Base-by-base conservation (phyloP, 2,888 invertebrate genomes). In the Drosophila anomalata region DNA sequence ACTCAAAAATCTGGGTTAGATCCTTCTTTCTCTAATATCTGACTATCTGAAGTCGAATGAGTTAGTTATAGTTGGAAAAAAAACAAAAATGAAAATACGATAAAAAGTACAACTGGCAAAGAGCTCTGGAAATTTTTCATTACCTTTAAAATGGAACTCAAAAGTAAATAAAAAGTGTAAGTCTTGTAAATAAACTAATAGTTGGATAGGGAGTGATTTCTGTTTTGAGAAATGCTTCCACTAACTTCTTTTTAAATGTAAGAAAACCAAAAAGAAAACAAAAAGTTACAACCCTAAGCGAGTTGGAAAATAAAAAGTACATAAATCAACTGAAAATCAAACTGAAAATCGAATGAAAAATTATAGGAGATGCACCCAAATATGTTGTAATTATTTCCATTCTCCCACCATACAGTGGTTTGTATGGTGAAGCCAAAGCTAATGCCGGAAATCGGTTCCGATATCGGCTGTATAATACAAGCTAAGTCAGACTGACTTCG, bases 361-460 rank as follows among this genome's bases (percentile, higher is more conserved):
- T 87, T 89, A 72, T 86, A 69, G 79, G 92, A 92, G 90, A 91
- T 90, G 91, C 85, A 85, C 91, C 91, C 91, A 91, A 89, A 90
- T 87, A 87, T 91, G 89, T 91, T 92, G 92, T 91, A 92, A 91
- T 89, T 90, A 91, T 90, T 90, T 91, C 90, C 90, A 89, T 89
- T 87, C 84, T 81, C 78, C 69, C 69, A 62, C 61, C 61, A 62
- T 63, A 9, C 22, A 36, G 73, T 75, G 47, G 65, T 51, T 71
- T 11, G 20, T 22, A 44, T 70, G 52, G 56, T 73, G 54, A 76
- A 77, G 75, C 73, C 77, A 73, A 70, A 73, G 83, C 88, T 82
- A 70, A 75, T 52, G 53, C 44, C 48, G 50, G 36, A 77, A 73
- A 76, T 79, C 47, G 50, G 63, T 77, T 86, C 82, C 79, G 85